phyloP scores from a whole-genome alignment of 2,113 vertebrate species.

The Lichenostomus cassidix region DNA sequence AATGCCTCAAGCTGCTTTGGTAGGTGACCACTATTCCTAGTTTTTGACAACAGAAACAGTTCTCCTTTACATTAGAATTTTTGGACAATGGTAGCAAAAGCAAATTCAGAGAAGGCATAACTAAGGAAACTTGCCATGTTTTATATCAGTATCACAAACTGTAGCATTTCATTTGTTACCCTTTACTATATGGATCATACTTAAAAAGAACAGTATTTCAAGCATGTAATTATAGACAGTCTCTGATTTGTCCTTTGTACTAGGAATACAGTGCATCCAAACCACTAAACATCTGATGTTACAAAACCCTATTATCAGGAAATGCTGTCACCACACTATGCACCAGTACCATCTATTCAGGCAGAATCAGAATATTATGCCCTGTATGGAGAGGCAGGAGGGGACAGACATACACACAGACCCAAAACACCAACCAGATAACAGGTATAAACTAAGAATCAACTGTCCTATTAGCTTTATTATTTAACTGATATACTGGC shows the following conservation, averaged over 20 bases:
- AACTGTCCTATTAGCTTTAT: background rate
- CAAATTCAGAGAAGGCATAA: background rate
- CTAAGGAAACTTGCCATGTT: background rate
- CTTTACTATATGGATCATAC: background rate
- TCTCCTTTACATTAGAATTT: background rate
- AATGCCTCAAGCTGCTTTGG: background rate
- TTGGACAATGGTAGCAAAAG: background rate
- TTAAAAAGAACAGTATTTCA: background rate
- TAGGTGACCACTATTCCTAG: background rate
- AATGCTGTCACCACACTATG: background rate
- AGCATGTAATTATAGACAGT: background rate
- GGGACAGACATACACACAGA: background rate
- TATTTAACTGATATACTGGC: background rate
- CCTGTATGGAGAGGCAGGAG: background rate
- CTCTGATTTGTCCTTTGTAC: background rate
- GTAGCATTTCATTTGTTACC: background rate
- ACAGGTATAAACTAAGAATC: background rate
- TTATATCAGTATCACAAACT: background rate
- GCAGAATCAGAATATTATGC: background rate
- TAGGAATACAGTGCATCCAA: background rate
- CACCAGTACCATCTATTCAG: background rate
- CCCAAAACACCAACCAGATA: background rate
- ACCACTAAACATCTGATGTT: background rate
- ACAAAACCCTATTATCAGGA: background rate
- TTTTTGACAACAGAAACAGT: background rate